phyloP scores from a whole-genome alignment of 1,140 invertebrate species.

The Ceratosolen fusciceps region DNA sequence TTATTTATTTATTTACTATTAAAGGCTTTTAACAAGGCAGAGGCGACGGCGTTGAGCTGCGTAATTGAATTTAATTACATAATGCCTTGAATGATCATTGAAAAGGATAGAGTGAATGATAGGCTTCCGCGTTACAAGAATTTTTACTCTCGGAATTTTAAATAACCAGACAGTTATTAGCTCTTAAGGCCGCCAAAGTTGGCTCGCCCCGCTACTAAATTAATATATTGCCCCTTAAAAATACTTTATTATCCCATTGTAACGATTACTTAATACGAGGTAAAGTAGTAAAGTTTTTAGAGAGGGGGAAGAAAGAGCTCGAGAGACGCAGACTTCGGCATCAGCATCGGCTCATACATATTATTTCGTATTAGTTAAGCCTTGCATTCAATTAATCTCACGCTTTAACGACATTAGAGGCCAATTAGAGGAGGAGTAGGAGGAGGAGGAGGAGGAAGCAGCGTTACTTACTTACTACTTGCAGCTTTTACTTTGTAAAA shows the following conservation, averaged over 20 bases:
- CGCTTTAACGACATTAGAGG: background rate
- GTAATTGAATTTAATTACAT: background rate
- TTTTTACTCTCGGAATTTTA: slow-evolving; percentile 6
- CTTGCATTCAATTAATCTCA: background rate
- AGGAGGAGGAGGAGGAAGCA: no score
- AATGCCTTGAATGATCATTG: background rate
- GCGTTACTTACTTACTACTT: no score
- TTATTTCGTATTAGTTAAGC: background rate
- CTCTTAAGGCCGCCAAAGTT: background rate
- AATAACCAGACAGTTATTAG: background rate
- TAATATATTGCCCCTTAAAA: background rate
- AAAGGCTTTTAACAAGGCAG: no score
- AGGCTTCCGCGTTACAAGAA: background rate
- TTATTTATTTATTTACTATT: no score
- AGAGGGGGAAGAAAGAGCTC: background rate
- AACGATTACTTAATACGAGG: background rate
- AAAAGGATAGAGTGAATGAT: background rate
- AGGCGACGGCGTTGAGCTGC: no score
- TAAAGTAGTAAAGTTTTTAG: no score
- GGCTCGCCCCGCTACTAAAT: no score
- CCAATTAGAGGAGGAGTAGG: background rate
- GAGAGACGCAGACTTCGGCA: no score
- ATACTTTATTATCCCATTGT: background rate
- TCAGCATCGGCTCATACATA: no score
- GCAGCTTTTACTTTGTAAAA: no score